Percentiles rank a stretch among this genome's conserved stretches.
Conservation (phyloP, 2,797 vertebrate genomes). For the Girardinus metallicus region DNA sequence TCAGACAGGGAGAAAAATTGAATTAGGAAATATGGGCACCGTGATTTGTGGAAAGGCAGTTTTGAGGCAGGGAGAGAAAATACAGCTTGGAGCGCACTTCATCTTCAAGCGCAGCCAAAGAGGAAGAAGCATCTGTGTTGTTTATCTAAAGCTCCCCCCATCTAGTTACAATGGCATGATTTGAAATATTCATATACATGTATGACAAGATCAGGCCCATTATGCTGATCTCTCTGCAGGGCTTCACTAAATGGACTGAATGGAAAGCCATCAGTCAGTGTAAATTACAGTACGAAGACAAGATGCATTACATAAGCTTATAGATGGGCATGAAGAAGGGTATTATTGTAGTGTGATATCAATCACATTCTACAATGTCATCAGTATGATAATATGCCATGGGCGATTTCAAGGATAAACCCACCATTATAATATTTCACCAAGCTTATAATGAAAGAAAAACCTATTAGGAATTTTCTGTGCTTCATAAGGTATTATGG, state of each 20-base stretch:
- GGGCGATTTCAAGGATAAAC: slow-evolving; percentile 79
- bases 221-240: slow-evolving; percentile 68
- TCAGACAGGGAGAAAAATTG: slow-evolving; percentile 72
- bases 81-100: slow-evolving; percentile 65
- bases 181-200: slow-evolving; percentile 81
- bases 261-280: slow-evolving; percentile 72
- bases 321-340: slow-evolving; percentile 72
- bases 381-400: slow-evolving; percentile 75
- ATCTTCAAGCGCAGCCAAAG: slow-evolving; percentile 63
- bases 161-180: slow-evolving; percentile 73
- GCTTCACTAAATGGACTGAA: slow-evolving; percentile 68
- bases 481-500: slow-evolving; percentile 54
- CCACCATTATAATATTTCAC: slow-evolving; percentile 76
- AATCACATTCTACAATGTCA: slow-evolving; percentile 69
- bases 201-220: slow-evolving; percentile 79
- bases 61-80: slow-evolving; percentile 68
- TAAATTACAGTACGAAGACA: slow-evolving; percentile 73
- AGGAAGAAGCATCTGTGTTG: slow-evolving; percentile 73
- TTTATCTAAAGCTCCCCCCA: slow-evolving; percentile 70
- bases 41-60: slow-evolving; percentile 72
- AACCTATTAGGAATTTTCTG: slow-evolving; percentile 64
- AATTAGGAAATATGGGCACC: slow-evolving; percentile 75
- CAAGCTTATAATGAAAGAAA: slow-evolving; percentile 61
- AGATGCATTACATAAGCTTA: slow-evolving; percentile 77
- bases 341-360: slow-evolving; percentile 69